A percentile compares a stretch with the other conserved stretches of the same genome.
Evolutionary conservation across 2,888 invertebrate species (phyloP).

Genomic region (Drosophila formosana): DNA sequence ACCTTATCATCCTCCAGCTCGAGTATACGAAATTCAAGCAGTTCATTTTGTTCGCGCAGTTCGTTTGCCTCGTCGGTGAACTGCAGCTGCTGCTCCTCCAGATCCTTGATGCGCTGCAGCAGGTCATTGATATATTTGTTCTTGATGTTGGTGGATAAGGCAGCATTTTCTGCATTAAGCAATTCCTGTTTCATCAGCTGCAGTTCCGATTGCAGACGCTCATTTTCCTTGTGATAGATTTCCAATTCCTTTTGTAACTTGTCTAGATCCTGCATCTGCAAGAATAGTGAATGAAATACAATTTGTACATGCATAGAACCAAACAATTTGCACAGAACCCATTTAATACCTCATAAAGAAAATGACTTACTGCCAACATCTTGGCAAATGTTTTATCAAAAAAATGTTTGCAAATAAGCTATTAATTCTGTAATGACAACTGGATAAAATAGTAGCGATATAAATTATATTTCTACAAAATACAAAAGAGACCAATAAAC

Average conservation of each 20-base stretch:
- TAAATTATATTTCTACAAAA: no score
- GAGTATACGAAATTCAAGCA: constrained; percentile 91
- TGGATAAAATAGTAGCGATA: no score
- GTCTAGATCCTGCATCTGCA: constrained; percentile 82
- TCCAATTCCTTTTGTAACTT: constrained; percentile 84
- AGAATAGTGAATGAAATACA: constrained; percentile 32
- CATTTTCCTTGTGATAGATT: constrained; percentile 84
- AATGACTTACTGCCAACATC: background rate
- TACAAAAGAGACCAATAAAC: no score
- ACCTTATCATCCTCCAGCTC: constrained; percentile 90
- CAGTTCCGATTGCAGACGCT: constrained; percentile 85
- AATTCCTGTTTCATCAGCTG: constrained; percentile 86
- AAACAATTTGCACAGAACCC: background rate
- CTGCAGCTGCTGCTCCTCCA: constrained; percentile 86
- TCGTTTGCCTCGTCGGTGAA: constrained; percentile 90
- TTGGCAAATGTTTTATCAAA: background rate
- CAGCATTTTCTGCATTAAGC: constrained; percentile 85
- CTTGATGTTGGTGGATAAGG: constrained; percentile 83
- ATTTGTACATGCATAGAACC: background rate
- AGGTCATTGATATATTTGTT: constrained; percentile 81
- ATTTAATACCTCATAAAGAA: background rate
- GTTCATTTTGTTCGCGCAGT: constrained; percentile 91
- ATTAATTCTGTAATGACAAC: no score
- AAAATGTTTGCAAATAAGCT: background rate
- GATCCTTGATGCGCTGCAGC: constrained; percentile 84